Conservation (phyloP, 1,140 invertebrate species). For the Idris sp. region DNA sequence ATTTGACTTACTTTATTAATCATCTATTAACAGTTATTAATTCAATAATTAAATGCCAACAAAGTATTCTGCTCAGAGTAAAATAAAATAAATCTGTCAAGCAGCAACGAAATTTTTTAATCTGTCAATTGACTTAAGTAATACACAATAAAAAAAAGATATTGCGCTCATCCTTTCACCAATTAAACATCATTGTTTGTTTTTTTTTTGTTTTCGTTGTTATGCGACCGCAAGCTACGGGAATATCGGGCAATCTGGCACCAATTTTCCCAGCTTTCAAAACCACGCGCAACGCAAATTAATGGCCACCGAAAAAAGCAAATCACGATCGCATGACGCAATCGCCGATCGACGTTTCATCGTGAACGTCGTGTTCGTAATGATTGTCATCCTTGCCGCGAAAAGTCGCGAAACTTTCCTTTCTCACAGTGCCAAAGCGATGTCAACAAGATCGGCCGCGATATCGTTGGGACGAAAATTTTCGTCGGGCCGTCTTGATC, state of each 20-base stretch:
- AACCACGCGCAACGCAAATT: slow-evolving; percentile 40
- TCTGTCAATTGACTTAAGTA: slow-evolving; percentile 27
- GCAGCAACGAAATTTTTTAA: too few relatives aligned
- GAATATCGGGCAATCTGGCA: slow-evolving; percentile 3
- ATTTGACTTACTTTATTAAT: too few relatives aligned
- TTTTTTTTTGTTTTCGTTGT: too few relatives aligned
- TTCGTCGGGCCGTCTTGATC: too few relatives aligned
- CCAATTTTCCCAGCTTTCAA: slow-evolving; percentile 53
- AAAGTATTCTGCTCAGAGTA: too few relatives aligned
- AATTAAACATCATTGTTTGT: slow-evolving; percentile 16
- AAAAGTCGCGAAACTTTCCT: slow-evolving; percentile 52
- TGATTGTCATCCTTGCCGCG: slow-evolving; percentile 51
- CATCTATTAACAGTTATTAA: too few relatives aligned
- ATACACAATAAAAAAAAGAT: slow-evolving; percentile 36
- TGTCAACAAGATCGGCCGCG: slow-evolving; percentile 54
- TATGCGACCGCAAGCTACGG: background rate
- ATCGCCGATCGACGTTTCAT: slow-evolving; percentile 32
- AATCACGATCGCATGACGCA: slow-evolving; percentile 54
- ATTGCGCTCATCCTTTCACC: slow-evolving; percentile 46
- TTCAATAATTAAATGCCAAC: too few relatives aligned
- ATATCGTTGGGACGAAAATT: too few relatives aligned
- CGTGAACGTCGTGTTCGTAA: slow-evolving; percentile 49
- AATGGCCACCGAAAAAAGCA: slow-evolving; percentile 44
- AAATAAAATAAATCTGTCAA: too few relatives aligned
- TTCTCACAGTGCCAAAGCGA: slow-evolving; percentile 51